A percentile compares a stretch with the other conserved stretches of the same genome.
Conservation (phyloP, 2,888 invertebrate species). For the Lepidocyrtoides sp. region DNA sequence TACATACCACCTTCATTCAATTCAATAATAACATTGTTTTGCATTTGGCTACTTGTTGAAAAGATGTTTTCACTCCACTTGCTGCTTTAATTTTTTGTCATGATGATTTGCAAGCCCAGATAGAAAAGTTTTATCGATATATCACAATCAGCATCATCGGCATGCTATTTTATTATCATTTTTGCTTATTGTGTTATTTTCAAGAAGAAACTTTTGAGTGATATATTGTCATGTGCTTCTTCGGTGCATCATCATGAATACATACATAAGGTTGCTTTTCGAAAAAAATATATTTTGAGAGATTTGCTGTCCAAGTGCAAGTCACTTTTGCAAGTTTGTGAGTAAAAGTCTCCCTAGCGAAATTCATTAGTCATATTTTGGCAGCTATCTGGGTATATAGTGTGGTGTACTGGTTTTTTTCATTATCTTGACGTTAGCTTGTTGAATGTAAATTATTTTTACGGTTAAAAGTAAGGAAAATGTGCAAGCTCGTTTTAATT, state of each 20-base stretch:
- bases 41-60: neutral
- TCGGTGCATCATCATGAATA: neutral
- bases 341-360: neutral
- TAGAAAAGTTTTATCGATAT: slow-evolving; percentile 14
- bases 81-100: slow-evolving; percentile 25
- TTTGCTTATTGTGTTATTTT: neutral
- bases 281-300: neutral
- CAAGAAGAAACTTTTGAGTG: neutral
- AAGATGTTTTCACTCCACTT: slow-evolving; percentile 52
- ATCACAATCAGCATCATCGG: slow-evolving; percentile 14
- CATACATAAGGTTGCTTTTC: neutral
- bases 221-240: neutral
- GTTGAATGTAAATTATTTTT: slow-evolving; percentile 19
- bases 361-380: slow-evolving; percentile 30
- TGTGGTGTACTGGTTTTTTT: slow-evolving; percentile 1
- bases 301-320: neutral
- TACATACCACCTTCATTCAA: neutral
- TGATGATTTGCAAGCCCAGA: slow-evolving; percentile 39
- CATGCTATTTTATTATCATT: neutral
- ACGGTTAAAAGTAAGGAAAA: neutral
- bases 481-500: neutral
- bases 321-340: neutral
- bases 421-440: neutral
- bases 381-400: neutral
- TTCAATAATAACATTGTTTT: neutral